Evolutionary conservation across 2,888 invertebrate species (phyloP).

Genomic region (Colostygia pectinataria): DNA sequence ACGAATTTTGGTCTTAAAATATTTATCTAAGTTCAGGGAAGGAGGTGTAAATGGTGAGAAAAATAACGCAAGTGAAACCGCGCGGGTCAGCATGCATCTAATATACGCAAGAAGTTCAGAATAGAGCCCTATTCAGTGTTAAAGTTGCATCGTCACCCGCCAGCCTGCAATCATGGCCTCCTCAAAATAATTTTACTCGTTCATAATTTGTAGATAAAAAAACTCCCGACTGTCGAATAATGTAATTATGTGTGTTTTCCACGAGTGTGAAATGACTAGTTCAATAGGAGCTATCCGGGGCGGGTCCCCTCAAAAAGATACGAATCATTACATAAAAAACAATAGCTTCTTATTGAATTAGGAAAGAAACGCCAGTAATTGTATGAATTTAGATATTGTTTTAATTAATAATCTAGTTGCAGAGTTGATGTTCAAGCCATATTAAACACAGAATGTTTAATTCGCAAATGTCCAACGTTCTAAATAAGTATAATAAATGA

Average conservation of each 20-base stretch:
- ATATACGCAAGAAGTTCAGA: too few relatives aligned
- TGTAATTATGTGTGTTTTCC: conserved; percentile 77
- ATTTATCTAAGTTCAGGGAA: too few relatives aligned
- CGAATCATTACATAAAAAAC: conserved; percentile 47
- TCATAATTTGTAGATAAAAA: conserved; percentile 76
- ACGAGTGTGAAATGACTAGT: conserved; percentile 76
- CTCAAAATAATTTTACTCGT: conserved; percentile 74
- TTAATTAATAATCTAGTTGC: too few relatives aligned
- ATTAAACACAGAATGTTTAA: too few relatives aligned
- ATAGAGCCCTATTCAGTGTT: conserved; percentile 38
- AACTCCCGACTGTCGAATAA: conserved; percentile 66
- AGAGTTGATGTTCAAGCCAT: too few relatives aligned
- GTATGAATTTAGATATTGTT: neutral
- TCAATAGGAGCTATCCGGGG: conserved; percentile 53
- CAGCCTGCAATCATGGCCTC: conserved; percentile 73
- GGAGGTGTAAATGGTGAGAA: too few relatives aligned
- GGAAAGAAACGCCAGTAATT: conserved; percentile 5
- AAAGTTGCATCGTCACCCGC: conserved; percentile 61
- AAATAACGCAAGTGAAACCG: too few relatives aligned
- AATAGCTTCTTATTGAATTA: conserved; percentile 21
- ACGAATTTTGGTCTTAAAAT: too few relatives aligned
- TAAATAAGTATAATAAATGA: too few relatives aligned
- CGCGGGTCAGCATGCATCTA: too few relatives aligned
- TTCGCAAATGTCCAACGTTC: too few relatives aligned
- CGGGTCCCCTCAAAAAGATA: conserved; percentile 41